These are phyloP conservation scores for Hetaerina americana DNA, from an alignment of 1,140 invertebrate species.

Conservation along the genomic window DNA sequence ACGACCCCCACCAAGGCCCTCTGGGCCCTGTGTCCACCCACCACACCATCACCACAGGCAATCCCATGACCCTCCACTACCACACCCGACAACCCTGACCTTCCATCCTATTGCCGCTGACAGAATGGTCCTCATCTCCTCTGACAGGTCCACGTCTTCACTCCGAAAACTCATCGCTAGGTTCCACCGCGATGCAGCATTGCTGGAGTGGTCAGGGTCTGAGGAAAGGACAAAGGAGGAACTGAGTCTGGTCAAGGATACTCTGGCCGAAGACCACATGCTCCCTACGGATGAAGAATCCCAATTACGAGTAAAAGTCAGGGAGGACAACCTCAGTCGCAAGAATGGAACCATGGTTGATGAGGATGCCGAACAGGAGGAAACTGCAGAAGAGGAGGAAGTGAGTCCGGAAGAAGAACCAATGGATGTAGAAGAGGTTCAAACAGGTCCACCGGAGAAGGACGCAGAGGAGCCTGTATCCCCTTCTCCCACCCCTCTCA, in stretches of 20 bases:
- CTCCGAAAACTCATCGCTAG: constrained; percentile 12
- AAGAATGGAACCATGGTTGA: neutral
- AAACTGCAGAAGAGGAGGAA: neutral
- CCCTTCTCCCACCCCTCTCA: no score
- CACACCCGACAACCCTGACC: neutral
- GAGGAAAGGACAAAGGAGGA: constrained; percentile 7
- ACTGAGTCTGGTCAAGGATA: neutral
- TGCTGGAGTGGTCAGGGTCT: neutral
- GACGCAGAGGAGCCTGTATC: neutral
- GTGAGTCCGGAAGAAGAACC: neutral
- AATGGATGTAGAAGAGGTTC: constrained; percentile 1
- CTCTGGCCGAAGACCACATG: neutral
- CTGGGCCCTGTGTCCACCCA: neutral
- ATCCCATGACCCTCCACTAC: neutral
- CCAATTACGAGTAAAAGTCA: no score
- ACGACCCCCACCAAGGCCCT: neutral
- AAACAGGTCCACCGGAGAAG: neutral
- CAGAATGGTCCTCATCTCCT: neutral
- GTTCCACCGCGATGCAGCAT: constrained; percentile 9
- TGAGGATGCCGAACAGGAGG: neutral
- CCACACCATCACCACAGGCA: neutral
- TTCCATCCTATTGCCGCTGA: neutral
- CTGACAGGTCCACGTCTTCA: no score
- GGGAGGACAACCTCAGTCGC: neutral
- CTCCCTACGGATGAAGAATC: neutral